These are phyloP conservation scores for Congeria kusceri DNA, from an alignment of 2,888 invertebrate species.

Conservation along the genomic window DNA sequence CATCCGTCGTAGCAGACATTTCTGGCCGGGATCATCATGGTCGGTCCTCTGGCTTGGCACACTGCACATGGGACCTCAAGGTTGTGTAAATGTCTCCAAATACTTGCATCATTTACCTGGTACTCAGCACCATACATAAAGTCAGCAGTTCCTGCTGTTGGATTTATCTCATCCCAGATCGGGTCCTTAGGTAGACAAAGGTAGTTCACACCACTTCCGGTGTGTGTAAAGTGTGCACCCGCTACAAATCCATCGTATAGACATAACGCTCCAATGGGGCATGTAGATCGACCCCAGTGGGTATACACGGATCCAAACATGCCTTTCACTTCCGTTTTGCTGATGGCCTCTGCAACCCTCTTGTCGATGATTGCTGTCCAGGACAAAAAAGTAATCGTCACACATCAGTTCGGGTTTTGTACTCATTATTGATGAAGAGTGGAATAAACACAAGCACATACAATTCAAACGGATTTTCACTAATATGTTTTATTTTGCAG, in stretches of 20 bases:
- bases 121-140: not conserved
- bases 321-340: too few relatives aligned
- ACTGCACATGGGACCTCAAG: not conserved
- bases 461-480: too few relatives aligned
- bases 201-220: not conserved
- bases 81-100: not conserved
- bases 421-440: too few relatives aligned
- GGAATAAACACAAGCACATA: too few relatives aligned
- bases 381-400: too few relatives aligned
- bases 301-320: not conserved
- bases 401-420: too few relatives aligned
- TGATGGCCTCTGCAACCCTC: too few relatives aligned
- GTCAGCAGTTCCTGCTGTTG: not conserved
- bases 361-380: too few relatives aligned
- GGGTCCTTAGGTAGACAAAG: constrained; percentile 5
- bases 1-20: not conserved
- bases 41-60: not conserved
- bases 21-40: not conserved
- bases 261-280: not conserved
- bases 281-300: not conserved
- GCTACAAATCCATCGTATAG: not conserved
- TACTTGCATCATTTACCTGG: not conserved
- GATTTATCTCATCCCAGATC: not conserved
- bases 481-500: too few relatives aligned
- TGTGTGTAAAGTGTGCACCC: not conserved